Conservation (phyloP, 2,888 invertebrate species). For the Flexamia atlantica region DNA sequence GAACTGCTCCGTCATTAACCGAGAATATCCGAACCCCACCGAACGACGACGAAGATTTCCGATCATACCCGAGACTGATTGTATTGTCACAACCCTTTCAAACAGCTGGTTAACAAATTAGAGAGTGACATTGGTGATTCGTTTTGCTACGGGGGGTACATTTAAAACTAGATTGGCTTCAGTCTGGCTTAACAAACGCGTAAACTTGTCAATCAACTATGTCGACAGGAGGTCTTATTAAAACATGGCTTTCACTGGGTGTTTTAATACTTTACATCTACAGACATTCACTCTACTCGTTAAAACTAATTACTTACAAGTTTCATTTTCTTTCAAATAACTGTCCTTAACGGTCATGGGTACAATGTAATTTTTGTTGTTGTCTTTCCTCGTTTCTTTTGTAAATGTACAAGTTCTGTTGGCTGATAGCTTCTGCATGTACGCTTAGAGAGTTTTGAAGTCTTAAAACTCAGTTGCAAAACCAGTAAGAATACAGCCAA, state of each 20-base stretch:
- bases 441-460: too few relatives aligned
- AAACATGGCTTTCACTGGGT: not conserved
- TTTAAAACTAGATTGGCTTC: constrained; percentile 45
- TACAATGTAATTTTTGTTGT: too few relatives aligned
- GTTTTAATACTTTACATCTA: not conserved
- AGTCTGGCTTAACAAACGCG: constrained; percentile 47
- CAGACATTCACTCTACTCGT: not conserved
- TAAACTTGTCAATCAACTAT: constrained; percentile 49
- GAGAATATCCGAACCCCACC: constrained; percentile 16
- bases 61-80: constrained; percentile 39
- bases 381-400: too few relatives aligned
- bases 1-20: constrained; percentile 55
- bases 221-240: constrained; percentile 48
- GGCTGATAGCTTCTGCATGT: too few relatives aligned
- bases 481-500: too few relatives aligned
- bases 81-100: constrained; percentile 55
- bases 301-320: not conserved
- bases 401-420: too few relatives aligned
- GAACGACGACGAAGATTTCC: constrained; percentile 10
- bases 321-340: too few relatives aligned
- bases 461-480: too few relatives aligned
- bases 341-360: too few relatives aligned
- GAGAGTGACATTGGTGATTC: constrained; percentile 41
- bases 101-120: constrained; percentile 56
- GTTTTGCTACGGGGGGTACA: constrained; percentile 40